These are phyloP conservation scores for Hiodon alosoides DNA, from an alignment of 2,113 vertebrate genomes.

Conservation along the genomic window DNA sequence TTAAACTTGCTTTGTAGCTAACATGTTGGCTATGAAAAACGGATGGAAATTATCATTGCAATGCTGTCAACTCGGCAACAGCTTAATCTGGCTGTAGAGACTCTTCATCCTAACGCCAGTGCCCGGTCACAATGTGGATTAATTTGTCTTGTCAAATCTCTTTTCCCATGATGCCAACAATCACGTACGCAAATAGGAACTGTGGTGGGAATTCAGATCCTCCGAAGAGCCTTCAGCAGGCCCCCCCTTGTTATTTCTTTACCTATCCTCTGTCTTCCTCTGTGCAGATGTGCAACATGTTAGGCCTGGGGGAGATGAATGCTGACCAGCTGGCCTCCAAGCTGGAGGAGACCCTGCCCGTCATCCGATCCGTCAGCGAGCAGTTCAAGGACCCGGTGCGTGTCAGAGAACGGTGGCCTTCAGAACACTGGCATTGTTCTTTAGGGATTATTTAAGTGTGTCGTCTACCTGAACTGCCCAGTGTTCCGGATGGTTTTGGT, in stretches of 20 bases:
- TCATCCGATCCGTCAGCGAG: constrained; percentile 91
- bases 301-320: constrained; percentile 91
- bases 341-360: constrained; percentile 84
- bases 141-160: too few species aligned
- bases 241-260: not conserved
- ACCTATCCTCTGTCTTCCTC: not conserved
- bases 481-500: not conserved
- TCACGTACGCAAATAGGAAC: too few species aligned
- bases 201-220: too few species aligned
- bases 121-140: too few species aligned
- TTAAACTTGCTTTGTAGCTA: too few species aligned
- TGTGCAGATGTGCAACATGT: constrained; percentile 89
- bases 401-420: not conserved
- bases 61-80: too few species aligned
- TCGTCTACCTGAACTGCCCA: not conserved
- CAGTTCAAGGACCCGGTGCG: constrained; percentile 93
- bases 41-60: too few species aligned
- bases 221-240: too few species aligned
- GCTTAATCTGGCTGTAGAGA: too few species aligned
- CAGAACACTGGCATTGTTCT: not conserved
- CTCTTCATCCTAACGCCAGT: too few species aligned
- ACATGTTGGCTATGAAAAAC: too few species aligned
- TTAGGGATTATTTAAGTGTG: not conserved
- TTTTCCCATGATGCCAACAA: too few species aligned
- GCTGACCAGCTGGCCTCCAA: constrained; percentile 91